Percentiles rank a stretch among this genome's conserved stretches.
Conservation (phyloP, 2,113 vertebrate species). For the Megalops atlanticus region DNA sequence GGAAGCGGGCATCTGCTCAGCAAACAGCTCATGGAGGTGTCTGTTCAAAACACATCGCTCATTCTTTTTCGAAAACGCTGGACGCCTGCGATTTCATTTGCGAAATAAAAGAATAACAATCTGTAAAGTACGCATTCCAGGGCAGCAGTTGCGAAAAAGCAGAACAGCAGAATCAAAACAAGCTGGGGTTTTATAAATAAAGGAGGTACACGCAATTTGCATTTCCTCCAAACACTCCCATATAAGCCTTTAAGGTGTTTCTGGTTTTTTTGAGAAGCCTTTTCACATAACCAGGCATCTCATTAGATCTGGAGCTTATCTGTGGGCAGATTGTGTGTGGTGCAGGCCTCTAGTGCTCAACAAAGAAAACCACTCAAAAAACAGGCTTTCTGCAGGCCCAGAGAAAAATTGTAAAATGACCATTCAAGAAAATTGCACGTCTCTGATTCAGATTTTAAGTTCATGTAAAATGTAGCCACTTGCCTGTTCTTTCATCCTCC, state of each 20-base stretch:
- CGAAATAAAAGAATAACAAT: not conserved
- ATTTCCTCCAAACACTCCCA: not conserved
- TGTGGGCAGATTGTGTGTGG: not conserved
- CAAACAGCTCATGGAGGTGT: not conserved
- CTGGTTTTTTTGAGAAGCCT: slow-evolving; percentile 1
- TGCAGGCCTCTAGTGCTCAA: not conserved
- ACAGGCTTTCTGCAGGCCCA: slow-evolving; percentile 29
- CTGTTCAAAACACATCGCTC: no score
- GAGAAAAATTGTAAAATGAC: slow-evolving; percentile 51
- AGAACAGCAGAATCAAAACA: slow-evolving; percentile 11
- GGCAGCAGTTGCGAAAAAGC: not conserved
- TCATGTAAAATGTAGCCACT: slow-evolving; percentile 55
- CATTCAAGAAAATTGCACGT: slow-evolving; percentile 37
- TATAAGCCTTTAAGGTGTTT: not conserved
- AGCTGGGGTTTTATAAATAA: slow-evolving; percentile 9
- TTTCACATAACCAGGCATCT: not conserved
- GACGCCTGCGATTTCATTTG: not conserved
- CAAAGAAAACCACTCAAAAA: not conserved
- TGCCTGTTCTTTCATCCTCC: slow-evolving; percentile 64
- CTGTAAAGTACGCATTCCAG: not conserved
- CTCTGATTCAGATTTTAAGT: slow-evolving; percentile 44
- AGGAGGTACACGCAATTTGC: slow-evolving; percentile 5
- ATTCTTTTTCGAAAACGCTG: no score
- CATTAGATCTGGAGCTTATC: not conserved
- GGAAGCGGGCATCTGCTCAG: not conserved